Evolutionary conservation across 1,140 invertebrate species (phyloP), one percentile per base, ranked within the genome.

Genomic region (Sipha flava): DNA sequence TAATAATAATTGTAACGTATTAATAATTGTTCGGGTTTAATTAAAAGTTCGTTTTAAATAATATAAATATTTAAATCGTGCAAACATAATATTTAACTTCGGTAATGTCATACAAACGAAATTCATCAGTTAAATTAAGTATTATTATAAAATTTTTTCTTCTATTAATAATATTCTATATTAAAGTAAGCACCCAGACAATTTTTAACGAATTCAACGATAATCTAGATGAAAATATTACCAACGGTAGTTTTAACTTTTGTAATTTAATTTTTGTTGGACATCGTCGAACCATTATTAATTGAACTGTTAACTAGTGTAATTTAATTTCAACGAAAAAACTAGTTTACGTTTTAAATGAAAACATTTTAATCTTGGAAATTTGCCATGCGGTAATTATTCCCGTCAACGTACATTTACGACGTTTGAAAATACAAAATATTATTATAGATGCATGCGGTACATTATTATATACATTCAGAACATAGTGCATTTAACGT

Each of bases 301-400:
- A 43, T 26, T 43, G 37, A 43, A 26, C 34, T 23, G 59, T 64
- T 37, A 34, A 40, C 21, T 40, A 66, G 26, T 23, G 21, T 23
- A 23, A 66, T 43, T 66, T 16, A 21, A 66, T 40, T 37, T 40
- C 1, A 23, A 64, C 7, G 2, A 64, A 34, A 37, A 40, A 64
- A 64, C 16, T 45, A 21, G 23, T 68, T 45, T 68, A 45, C 3
- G 6, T 45, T 68, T 68, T 43, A 14, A 45, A 45, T 16, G 21
- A 43, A 29, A 45, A 68, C 40, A 26, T 68, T 68, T 26, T 16
- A 45, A 68, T 45, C 40, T 45, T 68, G 64, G 64, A 18, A 1
- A 68, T 29, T 68, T 68, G 64, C 64, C 64, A 68, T 45, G 45
- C 21, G 21, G 3, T 66, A 66, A 66, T 66, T 66, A 66, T 66